A percentile compares a stretch with the other conserved stretches of the same genome.
phyloP scores from a whole-genome alignment of 2,888 invertebrate genomes.

The Prenolepis imparis region DNA sequence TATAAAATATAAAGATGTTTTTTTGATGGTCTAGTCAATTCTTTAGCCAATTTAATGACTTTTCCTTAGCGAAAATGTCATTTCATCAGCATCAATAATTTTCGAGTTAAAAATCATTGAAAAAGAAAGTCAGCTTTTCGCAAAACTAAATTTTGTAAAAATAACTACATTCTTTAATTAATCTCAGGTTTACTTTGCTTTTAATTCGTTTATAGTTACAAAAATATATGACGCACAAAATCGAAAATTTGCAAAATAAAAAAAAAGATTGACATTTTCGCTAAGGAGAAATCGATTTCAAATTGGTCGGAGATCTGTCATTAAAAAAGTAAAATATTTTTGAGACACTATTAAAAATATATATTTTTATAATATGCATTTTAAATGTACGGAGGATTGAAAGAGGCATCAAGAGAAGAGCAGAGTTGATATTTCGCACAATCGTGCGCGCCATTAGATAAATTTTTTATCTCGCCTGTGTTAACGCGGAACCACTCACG shows the following conservation, averaged over 20 bases:
- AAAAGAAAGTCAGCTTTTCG: background rate
- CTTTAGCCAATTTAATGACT: background rate
- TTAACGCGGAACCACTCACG: background rate
- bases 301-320: background rate
- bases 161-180: background rate
- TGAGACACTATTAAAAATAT: background rate
- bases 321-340: background rate
- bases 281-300: background rate
- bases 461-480: background rate
- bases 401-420: background rate
- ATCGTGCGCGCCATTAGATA: conserved; percentile 3
- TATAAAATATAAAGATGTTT: background rate
- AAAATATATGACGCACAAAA: background rate
- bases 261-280: background rate
- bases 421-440: conserved; percentile 13
- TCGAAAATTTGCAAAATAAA: background rate
- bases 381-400: background rate
- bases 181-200: background rate
- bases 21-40: background rate
- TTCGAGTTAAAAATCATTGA: background rate
- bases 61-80: background rate
- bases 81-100: background rate
- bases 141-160: background rate
- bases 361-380: background rate
- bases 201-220: too few species aligned